Conservation (phyloP, 1,140 invertebrate genomes). For the Ruditapes philippinarum region DNA sequence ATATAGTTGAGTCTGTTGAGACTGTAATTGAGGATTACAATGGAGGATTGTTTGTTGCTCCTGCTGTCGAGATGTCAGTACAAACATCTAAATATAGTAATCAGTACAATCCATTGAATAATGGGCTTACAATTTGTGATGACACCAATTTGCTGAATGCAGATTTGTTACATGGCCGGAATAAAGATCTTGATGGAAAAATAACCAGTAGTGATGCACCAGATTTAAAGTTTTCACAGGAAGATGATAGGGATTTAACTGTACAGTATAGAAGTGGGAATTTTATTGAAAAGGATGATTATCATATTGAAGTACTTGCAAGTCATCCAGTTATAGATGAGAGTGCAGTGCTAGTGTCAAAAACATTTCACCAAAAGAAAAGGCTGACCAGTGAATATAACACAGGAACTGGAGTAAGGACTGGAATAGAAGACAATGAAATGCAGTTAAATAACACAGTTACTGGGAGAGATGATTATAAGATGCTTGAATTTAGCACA, state of each 20-base stretch:
- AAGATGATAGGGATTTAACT: neutral
- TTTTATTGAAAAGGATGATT: neutral
- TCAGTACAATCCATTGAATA: too few species aligned
- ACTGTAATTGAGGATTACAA: neutral
- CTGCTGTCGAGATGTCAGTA: neutral
- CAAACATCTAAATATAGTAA: too few species aligned
- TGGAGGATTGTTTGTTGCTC: neutral
- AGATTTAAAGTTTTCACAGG: neutral
- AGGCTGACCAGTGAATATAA: neutral
- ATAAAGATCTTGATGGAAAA: too few species aligned
- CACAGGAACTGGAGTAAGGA: neutral
- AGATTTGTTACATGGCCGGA: too few species aligned
- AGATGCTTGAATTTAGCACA: neutral
- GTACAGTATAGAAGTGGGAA: neutral
- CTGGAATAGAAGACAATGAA: too few species aligned
- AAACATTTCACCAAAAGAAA: neutral
- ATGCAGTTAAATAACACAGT: neutral
- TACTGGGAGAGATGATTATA: neutral
- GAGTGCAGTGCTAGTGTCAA: neutral
- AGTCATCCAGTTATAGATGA: conserved; percentile 4
- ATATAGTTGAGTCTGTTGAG: neutral
- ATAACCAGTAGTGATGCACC: too few species aligned
- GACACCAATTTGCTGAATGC: too few species aligned
- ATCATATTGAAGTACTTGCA: neutral
- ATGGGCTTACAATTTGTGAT: too few species aligned